These are phyloP conservation scores for Lepidocolaptes lacrymiger DNA, from an alignment of 2,797 vertebrate species.

Conservation along the genomic window DNA sequence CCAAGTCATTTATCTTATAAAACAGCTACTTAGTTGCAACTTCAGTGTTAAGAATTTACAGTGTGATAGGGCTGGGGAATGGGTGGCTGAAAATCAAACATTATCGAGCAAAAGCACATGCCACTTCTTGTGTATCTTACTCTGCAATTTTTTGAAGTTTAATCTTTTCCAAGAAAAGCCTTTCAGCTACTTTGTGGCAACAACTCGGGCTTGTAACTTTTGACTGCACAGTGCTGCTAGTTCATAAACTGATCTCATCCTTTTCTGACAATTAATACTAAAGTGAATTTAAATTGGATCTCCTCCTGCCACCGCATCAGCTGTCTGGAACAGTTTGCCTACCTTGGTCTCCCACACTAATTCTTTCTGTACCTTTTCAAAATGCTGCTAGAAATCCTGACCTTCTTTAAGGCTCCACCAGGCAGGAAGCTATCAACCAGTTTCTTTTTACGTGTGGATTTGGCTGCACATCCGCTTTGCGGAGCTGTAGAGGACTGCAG, in stretches of 20 bases:
- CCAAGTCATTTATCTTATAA: slow-evolving; percentile 64
- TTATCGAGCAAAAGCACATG: slow-evolving; percentile 66
- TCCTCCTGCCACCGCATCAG: neutral
- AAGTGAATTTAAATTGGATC: slow-evolving; percentile 67
- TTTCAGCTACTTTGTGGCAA: slow-evolving; percentile 73
- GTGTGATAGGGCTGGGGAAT: neutral
- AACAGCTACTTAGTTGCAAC: slow-evolving; percentile 65
- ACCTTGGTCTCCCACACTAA: slow-evolving; percentile 45
- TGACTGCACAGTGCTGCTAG: slow-evolving; percentile 34
- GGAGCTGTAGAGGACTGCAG: neutral
- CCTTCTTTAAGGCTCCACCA: slow-evolving; percentile 28
- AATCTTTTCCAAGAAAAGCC: slow-evolving; percentile 73
- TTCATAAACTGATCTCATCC: slow-evolving; percentile 71
- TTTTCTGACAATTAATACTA: slow-evolving; percentile 68
- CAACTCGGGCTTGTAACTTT: slow-evolving; percentile 66
- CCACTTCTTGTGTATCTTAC: slow-evolving; percentile 70
- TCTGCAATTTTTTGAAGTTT: slow-evolving; percentile 75
- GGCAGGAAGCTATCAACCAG: neutral
- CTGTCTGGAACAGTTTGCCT: slow-evolving; percentile 37
- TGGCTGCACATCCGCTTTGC: neutral
- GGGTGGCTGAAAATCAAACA: slow-evolving; percentile 54
- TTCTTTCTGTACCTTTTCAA: slow-evolving; percentile 44
- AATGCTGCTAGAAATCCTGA: slow-evolving; percentile 36
- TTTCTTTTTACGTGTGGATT: neutral
- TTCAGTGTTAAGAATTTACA: slow-evolving; percentile 64